Percentiles rank a stretch among this genome's conserved stretches.
phyloP scores from a whole-genome alignment of 2,113 vertebrate genomes.

The Oostethus manadensis region DNA sequence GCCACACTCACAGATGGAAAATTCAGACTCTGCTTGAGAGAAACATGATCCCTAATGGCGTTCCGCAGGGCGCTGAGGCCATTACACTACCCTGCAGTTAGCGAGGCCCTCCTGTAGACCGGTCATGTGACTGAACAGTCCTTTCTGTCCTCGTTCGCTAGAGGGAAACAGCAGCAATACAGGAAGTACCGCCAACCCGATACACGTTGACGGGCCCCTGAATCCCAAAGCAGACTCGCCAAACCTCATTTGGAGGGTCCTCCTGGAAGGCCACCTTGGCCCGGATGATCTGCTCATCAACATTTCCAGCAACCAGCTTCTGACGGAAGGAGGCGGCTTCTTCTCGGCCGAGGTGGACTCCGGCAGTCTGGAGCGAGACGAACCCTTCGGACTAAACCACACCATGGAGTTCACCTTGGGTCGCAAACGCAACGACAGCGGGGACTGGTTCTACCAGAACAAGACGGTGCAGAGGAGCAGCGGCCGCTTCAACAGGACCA shows the following conservation, averaged over 20 bases:
- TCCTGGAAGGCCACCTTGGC: conserved; percentile 64
- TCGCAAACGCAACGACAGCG: conserved; percentile 73
- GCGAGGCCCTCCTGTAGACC: neutral
- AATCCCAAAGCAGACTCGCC: conserved; percentile 68
- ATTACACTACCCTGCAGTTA: conserved; percentile 7
- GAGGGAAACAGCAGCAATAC: conserved; percentile 65
- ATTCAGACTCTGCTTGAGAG: conserved; percentile 50
- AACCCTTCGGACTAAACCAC: conserved; percentile 64
- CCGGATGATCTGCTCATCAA: conserved; percentile 78
- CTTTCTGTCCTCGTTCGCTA: conserved; percentile 7
- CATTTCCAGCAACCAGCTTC: conserved; percentile 81
- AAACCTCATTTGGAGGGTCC: conserved; percentile 82
- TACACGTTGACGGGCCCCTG: conserved; percentile 48
- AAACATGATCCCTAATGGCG: conserved; percentile 48
- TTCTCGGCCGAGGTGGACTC: conserved; percentile 72
- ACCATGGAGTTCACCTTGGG: conserved; percentile 80
- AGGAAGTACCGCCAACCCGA: conserved; percentile 42
- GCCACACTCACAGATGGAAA: conserved; percentile 45
- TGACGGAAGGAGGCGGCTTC: conserved; percentile 65
- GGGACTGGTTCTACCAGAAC: conserved; percentile 73
- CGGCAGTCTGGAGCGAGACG: conserved; percentile 60
- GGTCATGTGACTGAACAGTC: neutral
- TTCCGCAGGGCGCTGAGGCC: conserved; percentile 17
- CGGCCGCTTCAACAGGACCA: conserved; percentile 84
- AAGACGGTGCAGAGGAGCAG: conserved; percentile 68